These are phyloP conservation scores for Cecidostiba fungosa DNA, from an alignment of 2,888 invertebrate species.

Conservation along the genomic window DNA sequence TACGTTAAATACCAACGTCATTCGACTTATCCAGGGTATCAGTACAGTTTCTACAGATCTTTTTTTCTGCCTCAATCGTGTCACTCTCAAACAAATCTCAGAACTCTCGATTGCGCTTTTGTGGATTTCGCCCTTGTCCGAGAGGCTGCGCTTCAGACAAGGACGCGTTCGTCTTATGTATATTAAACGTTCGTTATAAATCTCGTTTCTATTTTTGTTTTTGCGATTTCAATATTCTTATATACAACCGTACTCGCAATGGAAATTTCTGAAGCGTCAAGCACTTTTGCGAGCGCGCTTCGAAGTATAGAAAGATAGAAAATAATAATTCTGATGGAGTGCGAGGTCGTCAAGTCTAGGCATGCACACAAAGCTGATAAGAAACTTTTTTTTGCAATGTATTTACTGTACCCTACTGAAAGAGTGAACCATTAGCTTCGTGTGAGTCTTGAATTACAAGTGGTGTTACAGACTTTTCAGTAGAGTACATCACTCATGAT, in stretches of 20 bases:
- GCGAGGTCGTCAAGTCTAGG: conserved; percentile 52
- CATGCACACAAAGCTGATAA: conserved; percentile 57
- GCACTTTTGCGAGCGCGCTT: conserved; percentile 56
- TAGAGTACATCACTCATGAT: not conserved
- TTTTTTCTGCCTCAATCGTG: conserved; percentile 45
- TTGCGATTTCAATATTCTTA: not conserved
- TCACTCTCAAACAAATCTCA: conserved; percentile 42
- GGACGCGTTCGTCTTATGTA: not conserved
- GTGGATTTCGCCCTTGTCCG: not conserved
- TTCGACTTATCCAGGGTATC: not conserved
- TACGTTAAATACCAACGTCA: conserved; percentile 39
- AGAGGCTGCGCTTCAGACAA: not conserved
- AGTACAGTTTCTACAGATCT: conserved; percentile 34
- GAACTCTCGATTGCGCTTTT: conserved; percentile 55
- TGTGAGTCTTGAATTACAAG: not conserved
- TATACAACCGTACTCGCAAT: conserved; percentile 47
- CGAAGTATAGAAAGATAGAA: conserved; percentile 48
- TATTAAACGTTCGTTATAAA: not conserved
- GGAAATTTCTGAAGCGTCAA: conserved; percentile 59
- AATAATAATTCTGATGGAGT: conserved; percentile 45
- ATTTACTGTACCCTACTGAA: conserved; percentile 17
- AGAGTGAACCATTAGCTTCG: not conserved
- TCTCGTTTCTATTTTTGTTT: not conserved
- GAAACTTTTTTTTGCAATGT: conserved; percentile 15
- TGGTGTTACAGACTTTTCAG: not conserved